phyloP scores from a whole-genome alignment of 2,113 vertebrate genomes.

The Lates calcarifer region DNA sequence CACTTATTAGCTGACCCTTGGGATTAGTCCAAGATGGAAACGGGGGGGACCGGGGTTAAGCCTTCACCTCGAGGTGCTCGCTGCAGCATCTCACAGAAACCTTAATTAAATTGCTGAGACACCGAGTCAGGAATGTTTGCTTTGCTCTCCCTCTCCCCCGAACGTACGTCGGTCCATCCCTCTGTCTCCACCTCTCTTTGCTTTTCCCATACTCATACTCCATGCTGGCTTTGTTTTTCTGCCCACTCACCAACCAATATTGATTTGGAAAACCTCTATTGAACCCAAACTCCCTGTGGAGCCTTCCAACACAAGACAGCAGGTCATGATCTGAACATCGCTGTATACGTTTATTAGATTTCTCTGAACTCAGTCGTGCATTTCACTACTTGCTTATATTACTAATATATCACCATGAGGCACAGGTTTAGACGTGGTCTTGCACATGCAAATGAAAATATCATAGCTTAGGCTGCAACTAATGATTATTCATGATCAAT shows the following conservation, averaged over 20 bases:
- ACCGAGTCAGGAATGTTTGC: conserved; percentile 92
- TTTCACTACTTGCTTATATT: neutral
- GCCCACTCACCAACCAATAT: neutral
- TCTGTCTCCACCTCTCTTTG: conserved; percentile 70
- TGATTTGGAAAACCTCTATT: neutral
- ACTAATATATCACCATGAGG: neutral
- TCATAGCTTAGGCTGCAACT: neutral
- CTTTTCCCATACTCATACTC: conserved; percentile 78
- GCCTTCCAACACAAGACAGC: neutral
- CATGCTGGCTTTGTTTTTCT: conserved; percentile 35
- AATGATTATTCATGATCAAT: neutral
- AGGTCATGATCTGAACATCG: neutral
- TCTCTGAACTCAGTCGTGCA: neutral
- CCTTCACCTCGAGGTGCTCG: conserved; percentile 74
- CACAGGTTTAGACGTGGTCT: neutral
- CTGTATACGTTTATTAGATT: neutral
- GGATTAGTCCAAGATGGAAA: conserved; percentile 74
- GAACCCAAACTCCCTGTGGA: neutral
- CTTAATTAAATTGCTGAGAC: conserved; percentile 95
- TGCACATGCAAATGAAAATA: neutral
- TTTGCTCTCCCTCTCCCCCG: conserved; percentile 63
- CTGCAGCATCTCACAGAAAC: conserved; percentile 78
- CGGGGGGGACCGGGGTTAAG: conserved; percentile 54
- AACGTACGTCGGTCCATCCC: conserved; percentile 37
- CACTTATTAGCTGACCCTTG: conserved; percentile 79